These are phyloP conservation scores for Diglossa cyanea DNA, from an alignment of 2,797 vertebrate genomes.

Conservation along the genomic window DNA sequence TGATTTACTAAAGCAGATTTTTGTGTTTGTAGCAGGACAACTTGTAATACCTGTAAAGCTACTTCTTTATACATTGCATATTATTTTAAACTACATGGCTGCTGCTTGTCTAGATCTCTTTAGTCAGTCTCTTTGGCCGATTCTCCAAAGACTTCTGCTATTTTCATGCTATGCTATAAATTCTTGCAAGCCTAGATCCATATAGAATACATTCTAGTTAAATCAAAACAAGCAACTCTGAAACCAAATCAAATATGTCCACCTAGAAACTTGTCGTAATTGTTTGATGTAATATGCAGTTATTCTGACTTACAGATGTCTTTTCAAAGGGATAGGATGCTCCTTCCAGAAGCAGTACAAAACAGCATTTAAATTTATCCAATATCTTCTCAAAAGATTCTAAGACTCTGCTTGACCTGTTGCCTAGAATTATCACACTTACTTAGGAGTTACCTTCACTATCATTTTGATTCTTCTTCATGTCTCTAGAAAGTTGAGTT, in stretches of 20 bases:
- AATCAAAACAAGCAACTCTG: not conserved
- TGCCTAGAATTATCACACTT: not conserved
- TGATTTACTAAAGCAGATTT: not conserved
- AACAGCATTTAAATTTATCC: not conserved
- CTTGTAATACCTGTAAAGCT: not conserved
- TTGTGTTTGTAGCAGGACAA: not conserved
- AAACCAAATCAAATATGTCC: not conserved
- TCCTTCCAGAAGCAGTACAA: not conserved
- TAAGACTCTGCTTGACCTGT: not conserved
- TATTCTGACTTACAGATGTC: not conserved
- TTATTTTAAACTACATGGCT: not conserved
- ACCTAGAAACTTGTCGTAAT: not conserved
- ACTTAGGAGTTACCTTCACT: not conserved
- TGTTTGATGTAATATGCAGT: not conserved
- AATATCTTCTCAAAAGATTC: not conserved
- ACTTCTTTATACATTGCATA: not conserved
- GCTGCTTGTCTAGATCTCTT: not conserved
- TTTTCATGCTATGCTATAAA: not conserved
- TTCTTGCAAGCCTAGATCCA: not conserved
- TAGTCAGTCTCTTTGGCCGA: not conserved
- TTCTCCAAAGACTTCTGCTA: not conserved
- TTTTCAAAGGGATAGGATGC: not conserved
- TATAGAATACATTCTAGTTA: not conserved
- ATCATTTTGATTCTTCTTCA: not conserved
- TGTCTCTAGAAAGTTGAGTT: not conserved